These are phyloP conservation scores for Zosterops borbonicus DNA, from an alignment of 2,113 vertebrate genomes.

Conservation along the genomic window DNA sequence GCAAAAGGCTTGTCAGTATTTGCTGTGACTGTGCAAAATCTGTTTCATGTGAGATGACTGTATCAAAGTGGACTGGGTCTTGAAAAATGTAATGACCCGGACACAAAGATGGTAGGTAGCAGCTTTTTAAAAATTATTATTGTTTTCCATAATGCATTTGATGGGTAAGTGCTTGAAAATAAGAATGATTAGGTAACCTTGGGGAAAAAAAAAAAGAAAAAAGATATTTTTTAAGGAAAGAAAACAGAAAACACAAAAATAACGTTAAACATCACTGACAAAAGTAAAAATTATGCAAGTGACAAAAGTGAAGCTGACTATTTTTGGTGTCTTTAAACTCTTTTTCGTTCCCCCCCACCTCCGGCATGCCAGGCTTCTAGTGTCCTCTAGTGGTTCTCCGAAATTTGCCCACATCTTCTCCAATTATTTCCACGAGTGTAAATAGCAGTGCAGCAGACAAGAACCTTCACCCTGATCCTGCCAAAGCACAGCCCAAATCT, in stretches of 20 bases:
- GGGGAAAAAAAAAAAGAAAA: too few species aligned
- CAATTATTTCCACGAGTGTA: not conserved
- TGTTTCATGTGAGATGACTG: not conserved
- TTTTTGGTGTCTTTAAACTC: not conserved
- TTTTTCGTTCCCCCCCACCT: fast-evolving
- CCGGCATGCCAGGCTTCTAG: not conserved
- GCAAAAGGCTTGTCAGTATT: not conserved
- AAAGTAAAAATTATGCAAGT: not conserved
- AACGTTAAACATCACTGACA: not conserved
- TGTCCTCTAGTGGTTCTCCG: conserved; percentile 34
- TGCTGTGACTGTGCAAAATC: not conserved
- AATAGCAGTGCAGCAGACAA: not conserved
- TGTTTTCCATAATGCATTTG: not conserved
- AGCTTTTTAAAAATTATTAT: not conserved
- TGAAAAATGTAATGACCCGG: not conserved
- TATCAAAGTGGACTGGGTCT: not conserved
- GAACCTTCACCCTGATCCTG: not conserved
- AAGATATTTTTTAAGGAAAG: not conserved
- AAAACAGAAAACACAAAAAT: not conserved
- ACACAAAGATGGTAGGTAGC: not conserved
- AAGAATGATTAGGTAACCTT: not conserved
- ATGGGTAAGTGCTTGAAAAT: not conserved
- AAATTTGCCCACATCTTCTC: not conserved
- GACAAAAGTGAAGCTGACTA: not conserved
- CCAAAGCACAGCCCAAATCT: not conserved